Conservation (phyloP, 2,113 vertebrate genomes). For the Mesembrinibis cayennensis region DNA sequence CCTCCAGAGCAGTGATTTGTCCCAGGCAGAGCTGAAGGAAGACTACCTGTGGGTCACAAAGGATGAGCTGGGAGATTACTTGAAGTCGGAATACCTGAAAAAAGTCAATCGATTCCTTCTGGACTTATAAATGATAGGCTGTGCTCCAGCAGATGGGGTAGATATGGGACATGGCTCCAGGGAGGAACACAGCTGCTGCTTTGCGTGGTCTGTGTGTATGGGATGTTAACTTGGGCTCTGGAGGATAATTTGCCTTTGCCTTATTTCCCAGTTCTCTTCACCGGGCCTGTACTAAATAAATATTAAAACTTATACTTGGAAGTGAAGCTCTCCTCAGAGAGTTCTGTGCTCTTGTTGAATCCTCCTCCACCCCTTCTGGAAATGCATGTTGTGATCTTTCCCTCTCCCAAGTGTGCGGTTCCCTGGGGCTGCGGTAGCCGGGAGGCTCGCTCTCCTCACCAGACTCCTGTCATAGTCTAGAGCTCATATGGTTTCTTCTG, state of each 20-base stretch:
- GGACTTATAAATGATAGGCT: constrained; percentile 67
- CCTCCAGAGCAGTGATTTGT: constrained; percentile 67
- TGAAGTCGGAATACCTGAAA: constrained; percentile 85
- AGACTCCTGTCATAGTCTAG: background rate
- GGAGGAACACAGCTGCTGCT: background rate
- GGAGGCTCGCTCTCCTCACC: background rate
- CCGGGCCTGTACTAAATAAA: constrained; percentile 48
- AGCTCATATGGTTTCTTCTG: background rate
- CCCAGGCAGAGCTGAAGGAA: constrained; percentile 32
- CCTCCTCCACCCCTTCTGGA: constrained; percentile 11
- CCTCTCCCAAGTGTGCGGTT: background rate
- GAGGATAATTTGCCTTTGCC: constrained; percentile 50
- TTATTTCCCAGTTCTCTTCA: constrained; percentile 18
- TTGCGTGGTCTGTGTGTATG: background rate
- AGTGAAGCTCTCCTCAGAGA: constrained; percentile 26
- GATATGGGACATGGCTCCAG: background rate
- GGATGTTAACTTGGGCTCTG: background rate
- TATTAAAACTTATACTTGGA: constrained; percentile 21
- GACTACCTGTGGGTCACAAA: constrained; percentile 85
- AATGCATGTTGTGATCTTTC: background rate
- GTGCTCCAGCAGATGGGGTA: background rate
- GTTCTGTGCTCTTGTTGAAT: constrained; percentile 34
- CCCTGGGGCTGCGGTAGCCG: background rate
- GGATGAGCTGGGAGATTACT: constrained; percentile 84
- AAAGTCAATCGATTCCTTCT: constrained; percentile 85